Evolutionary conservation across 1,140 invertebrate species (phyloP).

Genomic region (Drosophila pectinifera): DNA sequence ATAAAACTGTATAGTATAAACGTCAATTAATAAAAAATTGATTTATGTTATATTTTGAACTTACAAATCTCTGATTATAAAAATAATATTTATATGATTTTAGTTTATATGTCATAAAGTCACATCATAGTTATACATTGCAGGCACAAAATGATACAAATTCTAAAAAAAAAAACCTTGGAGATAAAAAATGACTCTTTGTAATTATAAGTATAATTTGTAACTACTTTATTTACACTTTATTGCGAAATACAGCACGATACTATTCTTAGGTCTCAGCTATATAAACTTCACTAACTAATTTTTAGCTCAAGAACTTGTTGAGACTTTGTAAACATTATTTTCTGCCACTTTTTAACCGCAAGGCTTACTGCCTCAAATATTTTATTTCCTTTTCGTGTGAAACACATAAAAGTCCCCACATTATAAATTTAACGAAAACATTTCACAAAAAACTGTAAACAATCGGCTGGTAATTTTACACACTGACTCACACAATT

Average conservation of each 20-base stretch:
- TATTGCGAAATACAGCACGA: neutral
- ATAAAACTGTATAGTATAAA: neutral
- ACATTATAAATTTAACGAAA: neutral
- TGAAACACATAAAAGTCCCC: slow-evolving; percentile 4
- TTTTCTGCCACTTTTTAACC: neutral
- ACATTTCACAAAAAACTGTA: slow-evolving; percentile 7
- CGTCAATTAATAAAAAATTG: neutral
- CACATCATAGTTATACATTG: neutral
- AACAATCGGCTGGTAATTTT: slow-evolving; percentile 8
- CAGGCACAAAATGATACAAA: neutral
- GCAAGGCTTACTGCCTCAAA: neutral
- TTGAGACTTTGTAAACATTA: neutral
- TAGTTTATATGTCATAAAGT: no score
- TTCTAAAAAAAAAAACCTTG: neutral
- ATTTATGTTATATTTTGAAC: neutral
- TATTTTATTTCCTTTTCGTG: slow-evolving; percentile 3
- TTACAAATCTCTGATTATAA: neutral
- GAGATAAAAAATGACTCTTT: neutral
- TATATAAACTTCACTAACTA: neutral
- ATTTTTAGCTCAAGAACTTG: neutral
- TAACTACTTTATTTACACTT: neutral
- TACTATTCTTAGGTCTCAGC: no score
- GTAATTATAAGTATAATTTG: neutral
- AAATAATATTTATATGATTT: neutral
- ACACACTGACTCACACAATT: neutral